phyloP scores from a whole-genome alignment of 2,113 vertebrate genomes.

The Hypanus sabinus region DNA sequence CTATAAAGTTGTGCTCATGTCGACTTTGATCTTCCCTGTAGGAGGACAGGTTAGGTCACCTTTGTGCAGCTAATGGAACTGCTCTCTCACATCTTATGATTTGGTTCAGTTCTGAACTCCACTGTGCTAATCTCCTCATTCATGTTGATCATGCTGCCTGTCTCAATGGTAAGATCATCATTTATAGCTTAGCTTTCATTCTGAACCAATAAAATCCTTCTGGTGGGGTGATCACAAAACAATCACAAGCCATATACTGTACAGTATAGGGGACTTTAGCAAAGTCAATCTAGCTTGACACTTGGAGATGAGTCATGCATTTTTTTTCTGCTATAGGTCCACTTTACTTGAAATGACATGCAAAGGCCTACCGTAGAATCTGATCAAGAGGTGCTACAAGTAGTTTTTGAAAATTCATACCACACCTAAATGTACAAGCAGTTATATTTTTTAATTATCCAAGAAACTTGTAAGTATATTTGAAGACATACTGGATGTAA shows the following conservation, averaged over 20 bases:
- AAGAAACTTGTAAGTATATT: not conserved
- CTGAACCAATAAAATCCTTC: too few relatives aligned
- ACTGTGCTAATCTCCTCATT: too few relatives aligned
- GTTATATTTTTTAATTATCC: not conserved
- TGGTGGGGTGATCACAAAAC: too few relatives aligned
- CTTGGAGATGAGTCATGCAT: too few relatives aligned
- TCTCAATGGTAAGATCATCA: too few relatives aligned
- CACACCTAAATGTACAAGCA: not conserved
- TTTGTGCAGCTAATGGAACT: not conserved
- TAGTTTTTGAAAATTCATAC: not conserved
- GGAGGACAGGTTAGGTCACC: not conserved
- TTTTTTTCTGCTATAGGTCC: slow-evolving; percentile 24
- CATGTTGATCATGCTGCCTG: too few relatives aligned
- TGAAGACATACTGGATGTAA: not conserved
- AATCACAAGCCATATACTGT: too few relatives aligned
- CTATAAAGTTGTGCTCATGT: not conserved
- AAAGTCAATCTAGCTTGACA: too few relatives aligned
- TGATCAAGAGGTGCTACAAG: slow-evolving; percentile 8
- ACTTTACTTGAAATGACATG: not conserved
- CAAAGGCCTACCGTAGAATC: not conserved
- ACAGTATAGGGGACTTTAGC: too few relatives aligned
- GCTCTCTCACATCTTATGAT: too few relatives aligned
- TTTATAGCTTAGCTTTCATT: too few relatives aligned
- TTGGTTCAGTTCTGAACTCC: too few relatives aligned
- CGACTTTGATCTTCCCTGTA: not conserved